These are phyloP conservation scores for Zingel zingel DNA, from an alignment of 2,113 vertebrate genomes.

Conservation along the genomic window DNA sequence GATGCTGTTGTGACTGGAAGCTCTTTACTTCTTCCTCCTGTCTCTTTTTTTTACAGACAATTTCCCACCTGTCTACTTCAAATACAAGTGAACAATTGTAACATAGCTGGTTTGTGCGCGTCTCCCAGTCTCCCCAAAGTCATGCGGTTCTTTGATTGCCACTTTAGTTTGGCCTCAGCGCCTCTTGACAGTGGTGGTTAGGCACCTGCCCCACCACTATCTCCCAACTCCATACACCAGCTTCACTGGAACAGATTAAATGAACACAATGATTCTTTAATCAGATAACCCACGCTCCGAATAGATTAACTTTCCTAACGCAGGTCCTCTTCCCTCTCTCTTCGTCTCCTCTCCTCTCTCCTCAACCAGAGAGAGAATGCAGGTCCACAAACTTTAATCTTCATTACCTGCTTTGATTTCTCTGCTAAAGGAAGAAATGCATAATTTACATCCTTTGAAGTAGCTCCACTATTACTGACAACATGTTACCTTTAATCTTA, in stretches of 20 bases:
- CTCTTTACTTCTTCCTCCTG: conserved; percentile 17
- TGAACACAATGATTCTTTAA: conserved; percentile 87
- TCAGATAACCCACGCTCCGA: conserved; percentile 83
- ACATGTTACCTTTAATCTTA: conserved; percentile 90
- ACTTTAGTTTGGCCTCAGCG: conserved; percentile 63
- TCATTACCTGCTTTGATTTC: conserved; percentile 89
- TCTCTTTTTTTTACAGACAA: conserved; percentile 33
- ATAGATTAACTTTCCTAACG: conserved; percentile 86
- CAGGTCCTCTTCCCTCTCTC: conserved; percentile 70
- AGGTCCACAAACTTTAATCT: conserved; percentile 86
- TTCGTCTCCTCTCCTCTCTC: conserved; percentile 64
- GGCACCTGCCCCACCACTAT: conserved; percentile 54
- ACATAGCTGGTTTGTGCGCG: conserved; percentile 23
- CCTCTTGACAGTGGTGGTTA: conserved; percentile 59
- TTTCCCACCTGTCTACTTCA: conserved; percentile 58
- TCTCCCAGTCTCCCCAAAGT: conserved; percentile 42
- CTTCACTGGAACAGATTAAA: conserved; percentile 85
- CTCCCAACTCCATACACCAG: conserved; percentile 78
- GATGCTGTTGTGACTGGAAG: conserved; percentile 26
- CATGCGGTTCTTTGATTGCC: conserved; percentile 52
- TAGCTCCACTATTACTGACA: conserved; percentile 87
- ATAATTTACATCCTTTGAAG: conserved; percentile 89
- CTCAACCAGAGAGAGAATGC: conserved; percentile 63
- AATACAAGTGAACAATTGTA: conserved; percentile 60
- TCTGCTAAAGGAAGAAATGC: conserved; percentile 88